phyloP scores from a whole-genome alignment of 2,797 vertebrate genomes.

The Petrocephalus sullivani region DNA sequence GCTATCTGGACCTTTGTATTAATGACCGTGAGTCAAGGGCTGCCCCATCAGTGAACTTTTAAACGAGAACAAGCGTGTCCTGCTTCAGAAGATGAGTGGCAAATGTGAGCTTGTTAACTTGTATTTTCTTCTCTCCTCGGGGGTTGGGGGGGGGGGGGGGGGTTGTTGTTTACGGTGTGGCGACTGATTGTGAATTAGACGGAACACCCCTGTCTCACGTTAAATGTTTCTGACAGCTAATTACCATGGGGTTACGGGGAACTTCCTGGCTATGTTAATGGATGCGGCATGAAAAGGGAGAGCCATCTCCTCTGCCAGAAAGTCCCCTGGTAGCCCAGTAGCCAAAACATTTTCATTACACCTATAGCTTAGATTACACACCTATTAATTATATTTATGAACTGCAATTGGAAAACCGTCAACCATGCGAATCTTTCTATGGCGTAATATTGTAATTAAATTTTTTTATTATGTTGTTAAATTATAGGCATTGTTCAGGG shows the following conservation, averaged over 20 bases:
- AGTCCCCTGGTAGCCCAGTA: background rate
- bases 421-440: background rate
- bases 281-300: no score
- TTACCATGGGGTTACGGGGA: background rate
- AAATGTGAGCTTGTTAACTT: background rate
- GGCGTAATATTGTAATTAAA: background rate
- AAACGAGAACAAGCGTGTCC: background rate
- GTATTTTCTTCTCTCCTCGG: background rate
- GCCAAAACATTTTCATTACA: background rate
- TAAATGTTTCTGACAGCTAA: background rate
- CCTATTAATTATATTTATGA: background rate
- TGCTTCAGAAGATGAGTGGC: background rate
- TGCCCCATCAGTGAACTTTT: background rate
- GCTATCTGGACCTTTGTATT: background rate
- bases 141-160: background rate
- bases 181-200: no score
- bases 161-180: background rate
- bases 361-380: background rate
- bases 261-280: background rate
- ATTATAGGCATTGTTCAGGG: background rate
- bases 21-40: background rate
- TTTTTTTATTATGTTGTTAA: constrained; percentile 1
- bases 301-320: background rate
- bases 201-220: background rate
- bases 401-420: background rate